Conservation (phyloP, 2,888 invertebrate species). For the Cephus rjabovi region DNA sequence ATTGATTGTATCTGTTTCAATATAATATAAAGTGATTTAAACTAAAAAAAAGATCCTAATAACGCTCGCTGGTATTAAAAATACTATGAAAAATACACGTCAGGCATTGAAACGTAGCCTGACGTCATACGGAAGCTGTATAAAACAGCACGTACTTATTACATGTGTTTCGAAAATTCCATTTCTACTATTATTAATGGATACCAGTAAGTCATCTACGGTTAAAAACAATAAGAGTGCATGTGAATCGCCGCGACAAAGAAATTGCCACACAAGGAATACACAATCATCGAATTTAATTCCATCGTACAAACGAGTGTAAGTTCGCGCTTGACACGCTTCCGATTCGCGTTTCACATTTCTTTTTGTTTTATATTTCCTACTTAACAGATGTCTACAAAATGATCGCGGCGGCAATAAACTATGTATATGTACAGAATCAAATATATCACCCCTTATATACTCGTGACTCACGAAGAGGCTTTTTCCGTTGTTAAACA, state of each 20-base stretch:
- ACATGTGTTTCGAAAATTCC: not conserved
- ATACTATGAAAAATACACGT: not conserved
- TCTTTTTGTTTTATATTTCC: not conserved
- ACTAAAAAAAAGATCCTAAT: not conserved
- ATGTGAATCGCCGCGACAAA: not conserved
- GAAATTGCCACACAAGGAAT: not conserved
- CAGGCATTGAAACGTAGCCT: not conserved
- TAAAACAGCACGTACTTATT: not conserved
- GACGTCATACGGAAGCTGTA: not conserved
- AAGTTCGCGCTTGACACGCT: not conserved
- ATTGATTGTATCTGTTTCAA: not conserved
- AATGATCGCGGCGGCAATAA: not conserved
- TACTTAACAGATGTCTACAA: not conserved
- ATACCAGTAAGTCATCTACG: not conserved
- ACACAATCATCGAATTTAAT: not conserved
- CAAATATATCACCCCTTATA: not conserved
- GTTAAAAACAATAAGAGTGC: not conserved
- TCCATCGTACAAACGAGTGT: not conserved
- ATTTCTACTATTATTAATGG: not conserved
- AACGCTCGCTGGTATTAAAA: not conserved
- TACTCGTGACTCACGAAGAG: not conserved
- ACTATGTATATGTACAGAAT: constrained; percentile 4
- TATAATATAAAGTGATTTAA: not conserved
- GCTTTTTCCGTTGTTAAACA: not conserved
- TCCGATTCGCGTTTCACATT: not conserved